Evolutionary conservation across 2,113 vertebrate genomes (phyloP), one percentile per base, ranked within the genome.

Genomic region (Larimichthys polyactis): DNA sequence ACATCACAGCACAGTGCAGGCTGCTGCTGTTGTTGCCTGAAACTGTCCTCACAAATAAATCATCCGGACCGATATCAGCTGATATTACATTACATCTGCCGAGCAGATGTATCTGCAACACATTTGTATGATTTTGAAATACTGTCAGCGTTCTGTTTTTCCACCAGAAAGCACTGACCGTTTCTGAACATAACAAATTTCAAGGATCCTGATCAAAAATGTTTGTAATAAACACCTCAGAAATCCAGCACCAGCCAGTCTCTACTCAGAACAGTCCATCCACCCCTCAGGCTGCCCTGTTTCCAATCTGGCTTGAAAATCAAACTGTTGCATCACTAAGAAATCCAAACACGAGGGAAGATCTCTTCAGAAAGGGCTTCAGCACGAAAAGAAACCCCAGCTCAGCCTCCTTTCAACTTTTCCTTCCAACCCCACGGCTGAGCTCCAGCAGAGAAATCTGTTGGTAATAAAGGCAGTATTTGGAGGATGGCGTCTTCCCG

Each of bases 381-480:
- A 20, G 51, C 40, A 5, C 14, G 16, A 14, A 51, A 54, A n/a
- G 46, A 66, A 66, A 78, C 11, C 15, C 11, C 57, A 17, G 44
- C 36, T 74, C 54, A 64, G 4, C 4, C 17, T 70, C 29, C 54
- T 75, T 75, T 78, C 54, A 67, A 54, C 62, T n/a, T 66, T 20
- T 36, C 32, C 63, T 71, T 54, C 43, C n/a, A 44, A 58, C 57
- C 40, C 9, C 67, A 4, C 16, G 59, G 63, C 73, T 60, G 66
- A 75, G 60, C 70, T 88, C 79, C 70, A 74, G 78, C 74, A 46
- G 69, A 48, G 75, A 84, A 74, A 81, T 79, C 76, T 81, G 85
- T 66, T 79, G 74, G 74, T 89, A 82, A 87, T 85, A 65, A 89
- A 85, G 52, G 54, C 64, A 0, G 36, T 9, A 80, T 87, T 79